These are phyloP conservation scores for Typhlichthys eigenmanni DNA, from an alignment of 2,797 vertebrate genomes.

Conservation along the genomic window DNA sequence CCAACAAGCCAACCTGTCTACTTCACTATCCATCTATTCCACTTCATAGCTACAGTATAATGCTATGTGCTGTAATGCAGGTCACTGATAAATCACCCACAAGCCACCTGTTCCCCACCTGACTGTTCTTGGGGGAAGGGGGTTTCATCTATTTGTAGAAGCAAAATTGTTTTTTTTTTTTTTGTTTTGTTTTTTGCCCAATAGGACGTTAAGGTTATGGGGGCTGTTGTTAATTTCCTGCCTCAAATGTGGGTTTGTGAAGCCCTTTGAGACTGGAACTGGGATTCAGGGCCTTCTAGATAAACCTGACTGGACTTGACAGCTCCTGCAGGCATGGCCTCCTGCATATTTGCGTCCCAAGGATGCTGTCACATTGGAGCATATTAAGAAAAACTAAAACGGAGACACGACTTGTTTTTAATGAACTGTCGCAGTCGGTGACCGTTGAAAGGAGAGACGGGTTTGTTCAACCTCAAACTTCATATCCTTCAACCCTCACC, in stretches of 20 bases:
- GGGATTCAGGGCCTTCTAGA: neutral
- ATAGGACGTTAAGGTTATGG: too few species aligned
- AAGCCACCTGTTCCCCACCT: too few species aligned
- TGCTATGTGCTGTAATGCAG: too few species aligned
- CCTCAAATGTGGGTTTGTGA: too few species aligned
- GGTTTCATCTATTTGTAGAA: neutral
- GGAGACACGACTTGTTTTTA: constrained; percentile 29
- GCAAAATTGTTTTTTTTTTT: too few species aligned
- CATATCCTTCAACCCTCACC: constrained; percentile 35
- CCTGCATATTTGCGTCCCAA: neutral
- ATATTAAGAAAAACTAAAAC: constrained; percentile 6
- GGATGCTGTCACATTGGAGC: constrained; percentile 10
- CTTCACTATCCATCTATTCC: too few species aligned
- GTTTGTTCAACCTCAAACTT: constrained; percentile 33
- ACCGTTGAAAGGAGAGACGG: constrained; percentile 18
- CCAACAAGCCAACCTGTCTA: constrained; percentile 12
- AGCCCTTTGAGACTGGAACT: neutral
- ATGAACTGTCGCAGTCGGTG: constrained; percentile 49
- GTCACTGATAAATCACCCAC: too few species aligned
- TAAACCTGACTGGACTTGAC: neutral
- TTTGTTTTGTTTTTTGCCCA: too few species aligned
- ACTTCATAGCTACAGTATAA: too few species aligned
- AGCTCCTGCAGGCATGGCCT: neutral
- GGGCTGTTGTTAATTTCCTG: too few species aligned
- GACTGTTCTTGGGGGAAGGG: neutral